These are phyloP conservation scores for Drosophila mulleri DNA, from an alignment of 2,888 invertebrate genomes.

Conservation along the genomic window DNA sequence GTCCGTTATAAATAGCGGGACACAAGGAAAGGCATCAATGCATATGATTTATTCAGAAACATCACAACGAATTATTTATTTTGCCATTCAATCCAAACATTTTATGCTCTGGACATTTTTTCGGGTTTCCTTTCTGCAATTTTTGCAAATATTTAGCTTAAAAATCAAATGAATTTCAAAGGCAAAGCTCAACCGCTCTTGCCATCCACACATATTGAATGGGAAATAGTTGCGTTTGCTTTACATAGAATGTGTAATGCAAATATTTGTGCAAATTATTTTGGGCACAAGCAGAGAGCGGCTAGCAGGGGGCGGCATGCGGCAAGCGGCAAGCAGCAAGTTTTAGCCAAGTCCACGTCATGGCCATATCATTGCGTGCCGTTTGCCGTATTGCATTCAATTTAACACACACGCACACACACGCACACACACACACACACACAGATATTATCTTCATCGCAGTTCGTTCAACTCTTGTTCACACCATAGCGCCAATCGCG, in stretches of 20 bases:
- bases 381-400: constrained; percentile 37
- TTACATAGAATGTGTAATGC: constrained; percentile 25
- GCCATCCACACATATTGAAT: constrained; percentile 7
- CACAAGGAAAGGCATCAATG: background rate
- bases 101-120: background rate
- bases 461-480: constrained; percentile 57
- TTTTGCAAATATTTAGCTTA: constrained; percentile 5
- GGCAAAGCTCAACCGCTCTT: background rate
- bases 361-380: constrained; percentile 41
- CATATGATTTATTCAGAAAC: constrained; percentile 6
- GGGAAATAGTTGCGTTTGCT: constrained; percentile 10
- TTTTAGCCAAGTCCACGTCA: constrained; percentile 32
- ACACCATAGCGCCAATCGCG: constrained; percentile 47
- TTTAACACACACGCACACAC: constrained; percentile 8
- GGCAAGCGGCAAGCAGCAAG: constrained; percentile 1
- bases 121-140: background rate
- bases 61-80: background rate
- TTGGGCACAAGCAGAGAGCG: constrained; percentile 8
- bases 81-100: background rate
- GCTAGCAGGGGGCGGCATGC: too few species aligned
- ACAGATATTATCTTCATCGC: constrained; percentile 18
- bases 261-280: constrained; percentile 45
- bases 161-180: constrained; percentile 19
- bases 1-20: background rate
- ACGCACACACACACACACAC: background rate